Evolutionary conservation across 1,140 invertebrate genomes (phyloP), one percentile per base, ranked within the genome.

Genomic region (Polyergus mexicanus): DNA sequence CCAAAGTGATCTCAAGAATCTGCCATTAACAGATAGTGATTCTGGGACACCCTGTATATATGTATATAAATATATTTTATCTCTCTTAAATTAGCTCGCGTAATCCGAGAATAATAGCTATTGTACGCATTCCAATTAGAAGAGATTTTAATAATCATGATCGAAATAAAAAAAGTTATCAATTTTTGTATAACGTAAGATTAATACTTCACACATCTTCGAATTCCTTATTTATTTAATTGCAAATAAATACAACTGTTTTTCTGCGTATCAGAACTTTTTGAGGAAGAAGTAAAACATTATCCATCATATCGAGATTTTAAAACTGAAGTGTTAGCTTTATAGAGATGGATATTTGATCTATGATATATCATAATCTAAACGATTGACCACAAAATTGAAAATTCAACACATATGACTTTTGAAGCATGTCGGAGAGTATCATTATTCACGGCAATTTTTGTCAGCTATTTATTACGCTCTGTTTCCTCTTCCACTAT

Each of bases 381-480:
- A 13, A 66, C 28, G 32, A 54, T 44, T 6, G n/a, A n/a, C 8
- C n/a, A 10, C 25, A 54, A 22, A 28, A 71, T 58, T 19, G n/a
- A 44, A 28, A 56, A 19, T 35, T 35, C 25, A 68, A 60, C 78
- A 83, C 28, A 41, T 60, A 72, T 83, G 25, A 69, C 28, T 41
- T 60, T 22, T 41, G 56, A 44, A 74, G 78, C 78, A 44, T 83
- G n/a, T 60, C 68, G 38, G 4, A 22, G 19, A 22, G 7, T 25
- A 74, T 58, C 41, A 69, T 83, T 74, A 72, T 83, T 5, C 22
- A 25, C 65, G 65, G 35, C 35, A 68, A 80, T 69, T 83, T 83
- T 83, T 35, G 63, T 56, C 69, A 47, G 38, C 25, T 83, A 60
- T 13, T 83, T 83, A 83, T 74, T 38, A 62, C 56, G 78, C 78